Conservation (phyloP, 35 echinoderm and acorn worm genomes). For the Heliocidaris tuberculata region DNA sequence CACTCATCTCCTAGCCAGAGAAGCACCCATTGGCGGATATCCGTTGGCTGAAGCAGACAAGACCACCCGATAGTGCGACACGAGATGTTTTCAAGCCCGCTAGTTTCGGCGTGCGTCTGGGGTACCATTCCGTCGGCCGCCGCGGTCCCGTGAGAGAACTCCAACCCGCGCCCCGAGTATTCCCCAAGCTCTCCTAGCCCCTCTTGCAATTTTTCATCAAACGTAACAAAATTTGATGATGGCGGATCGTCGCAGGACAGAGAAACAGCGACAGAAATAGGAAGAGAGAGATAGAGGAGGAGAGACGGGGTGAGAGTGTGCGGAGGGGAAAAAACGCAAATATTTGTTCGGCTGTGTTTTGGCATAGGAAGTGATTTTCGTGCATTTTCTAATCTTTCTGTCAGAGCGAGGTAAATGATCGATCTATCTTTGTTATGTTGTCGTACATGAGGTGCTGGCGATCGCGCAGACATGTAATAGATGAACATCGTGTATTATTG, state of each 20-base stretch:
- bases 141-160: background rate
- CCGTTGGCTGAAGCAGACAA: background rate
- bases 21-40: background rate
- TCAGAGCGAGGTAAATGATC: background rate
- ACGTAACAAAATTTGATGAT: constrained; percentile 31
- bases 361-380: constrained; percentile 31
- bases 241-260: background rate
- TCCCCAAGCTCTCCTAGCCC: background rate
- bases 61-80: constrained; percentile 24
- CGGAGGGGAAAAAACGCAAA: background rate
- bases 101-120: constrained; percentile 33
- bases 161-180: background rate
- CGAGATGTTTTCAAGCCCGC: constrained; percentile 22
- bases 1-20: background rate
- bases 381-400: constrained; percentile 43
- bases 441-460: background rate
- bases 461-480: background rate
- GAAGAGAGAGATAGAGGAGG: background rate
- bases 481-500: background rate
- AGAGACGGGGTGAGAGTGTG: background rate
- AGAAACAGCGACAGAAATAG: background rate
- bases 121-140: constrained; percentile 15
- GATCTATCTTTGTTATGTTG: background rate
- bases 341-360: constrained; percentile 24
- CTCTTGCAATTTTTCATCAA: constrained; percentile 34